phyloP scores from a whole-genome alignment of 2,888 invertebrate species.

The Troglohyphantes excavatus region DNA sequence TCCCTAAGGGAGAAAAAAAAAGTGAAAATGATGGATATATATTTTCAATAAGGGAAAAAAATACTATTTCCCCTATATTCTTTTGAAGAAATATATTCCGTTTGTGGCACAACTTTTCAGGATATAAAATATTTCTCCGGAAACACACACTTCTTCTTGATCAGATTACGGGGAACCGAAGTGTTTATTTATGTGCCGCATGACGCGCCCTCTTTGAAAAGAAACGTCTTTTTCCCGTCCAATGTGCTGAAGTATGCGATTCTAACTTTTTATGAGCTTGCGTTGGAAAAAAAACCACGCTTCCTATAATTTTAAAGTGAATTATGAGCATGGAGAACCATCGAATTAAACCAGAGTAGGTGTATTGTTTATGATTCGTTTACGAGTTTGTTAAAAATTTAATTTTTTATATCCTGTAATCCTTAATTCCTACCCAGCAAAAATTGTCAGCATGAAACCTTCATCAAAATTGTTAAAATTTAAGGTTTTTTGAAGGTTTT shows the following conservation, averaged over 20 bases:
- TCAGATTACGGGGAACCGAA: constrained; percentile 20
- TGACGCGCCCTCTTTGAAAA: background rate
- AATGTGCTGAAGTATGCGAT: constrained; percentile 12
- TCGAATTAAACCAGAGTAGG: too few relatives aligned
- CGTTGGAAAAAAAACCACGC: background rate
- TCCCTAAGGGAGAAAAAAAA: background rate
- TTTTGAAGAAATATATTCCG: background rate
- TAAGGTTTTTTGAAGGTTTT: too few relatives aligned
- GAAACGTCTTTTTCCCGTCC: background rate
- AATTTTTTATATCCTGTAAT: too few relatives aligned
- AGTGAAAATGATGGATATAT: background rate
- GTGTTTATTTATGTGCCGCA: constrained; percentile 27
- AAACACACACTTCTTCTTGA: constrained; percentile 12
- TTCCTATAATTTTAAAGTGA: background rate
- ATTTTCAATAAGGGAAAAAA: background rate
- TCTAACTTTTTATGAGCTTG: background rate
- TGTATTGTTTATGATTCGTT: too few relatives aligned
- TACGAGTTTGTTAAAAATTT: too few relatives aligned
- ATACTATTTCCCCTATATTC: background rate
- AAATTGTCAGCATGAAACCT: too few relatives aligned
- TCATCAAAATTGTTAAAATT: too few relatives aligned
- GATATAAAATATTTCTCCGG: background rate
- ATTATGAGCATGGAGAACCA: background rate
- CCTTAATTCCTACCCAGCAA: too few relatives aligned
- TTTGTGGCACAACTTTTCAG: background rate